A percentile compares a stretch with the other conserved stretches of the same genome.
Conservation (phyloP, 2,113 vertebrate species). For the Capricornis sumatraensis region DNA sequence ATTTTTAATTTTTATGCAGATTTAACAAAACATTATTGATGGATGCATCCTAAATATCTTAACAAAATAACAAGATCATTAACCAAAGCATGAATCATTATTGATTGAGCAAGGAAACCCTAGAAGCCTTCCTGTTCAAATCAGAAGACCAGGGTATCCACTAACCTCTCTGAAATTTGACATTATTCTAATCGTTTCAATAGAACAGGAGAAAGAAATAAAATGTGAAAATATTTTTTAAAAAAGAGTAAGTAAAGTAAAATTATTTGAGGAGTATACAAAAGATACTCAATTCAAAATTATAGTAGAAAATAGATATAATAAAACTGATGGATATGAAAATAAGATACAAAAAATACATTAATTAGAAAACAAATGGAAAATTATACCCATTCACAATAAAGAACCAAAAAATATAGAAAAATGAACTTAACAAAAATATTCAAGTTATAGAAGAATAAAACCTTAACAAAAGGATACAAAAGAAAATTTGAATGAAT, state of each 20-base stretch:
- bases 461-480: background rate
- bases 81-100: background rate
- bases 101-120: background rate
- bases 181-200: background rate
- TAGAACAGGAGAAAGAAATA: background rate
- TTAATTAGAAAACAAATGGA: background rate
- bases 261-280: background rate
- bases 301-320: background rate
- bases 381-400: background rate
- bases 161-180: background rate
- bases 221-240: background rate
- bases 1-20: background rate
- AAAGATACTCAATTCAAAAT: background rate
- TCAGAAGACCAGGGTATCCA: background rate
- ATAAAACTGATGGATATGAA: background rate
- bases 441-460: background rate
- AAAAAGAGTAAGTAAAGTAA: background rate
- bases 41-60: background rate
- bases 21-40: slow-evolving; percentile 20
- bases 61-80: background rate
- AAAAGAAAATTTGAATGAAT: slow-evolving; percentile 10
- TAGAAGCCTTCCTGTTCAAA: background rate
- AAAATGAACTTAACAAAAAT: background rate
- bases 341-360: background rate
- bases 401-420: background rate